Evolutionary conservation across 2,888 invertebrate genomes (phyloP).

Genomic region (Biston stratarius): DNA sequence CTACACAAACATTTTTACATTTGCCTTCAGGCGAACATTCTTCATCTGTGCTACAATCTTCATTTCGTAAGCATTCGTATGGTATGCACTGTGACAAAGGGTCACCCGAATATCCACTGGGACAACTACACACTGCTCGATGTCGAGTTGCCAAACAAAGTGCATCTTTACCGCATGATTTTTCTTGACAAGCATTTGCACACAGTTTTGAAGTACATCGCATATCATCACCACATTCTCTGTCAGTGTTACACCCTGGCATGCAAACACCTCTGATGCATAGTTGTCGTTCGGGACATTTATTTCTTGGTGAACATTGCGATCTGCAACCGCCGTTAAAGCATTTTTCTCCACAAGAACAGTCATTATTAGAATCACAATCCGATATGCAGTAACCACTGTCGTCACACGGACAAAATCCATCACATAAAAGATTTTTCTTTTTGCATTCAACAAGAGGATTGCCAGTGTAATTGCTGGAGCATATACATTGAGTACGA

Average conservation of each 20-base stretch:
- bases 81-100: slow-evolving; percentile 91
- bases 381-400: slow-evolving; percentile 91
- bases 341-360: slow-evolving; percentile 94
- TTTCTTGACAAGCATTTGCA: slow-evolving; percentile 89
- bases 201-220: slow-evolving; percentile 90
- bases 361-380: slow-evolving; percentile 89
- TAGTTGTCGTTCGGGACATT: slow-evolving; percentile 92
- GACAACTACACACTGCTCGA: slow-evolving; percentile 94
- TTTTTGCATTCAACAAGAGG: slow-evolving; percentile 92
- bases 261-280: slow-evolving; percentile 91
- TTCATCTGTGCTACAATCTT: slow-evolving; percentile 92
- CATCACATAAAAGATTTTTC: slow-evolving; percentile 90
- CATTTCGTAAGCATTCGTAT: slow-evolving; percentile 91
- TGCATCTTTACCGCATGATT: slow-evolving; percentile 93
- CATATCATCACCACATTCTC: slow-evolving; percentile 92
- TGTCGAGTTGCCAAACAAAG: slow-evolving; percentile 93
- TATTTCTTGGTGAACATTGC: slow-evolving; percentile 89
- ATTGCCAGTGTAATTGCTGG: slow-evolving; percentile 92
- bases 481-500: slow-evolving; percentile 94
- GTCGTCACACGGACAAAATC: slow-evolving; percentile 92
- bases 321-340: slow-evolving; percentile 90
- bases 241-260: slow-evolving; percentile 92
- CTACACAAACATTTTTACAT: slow-evolving; percentile 94
- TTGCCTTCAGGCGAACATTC: slow-evolving; percentile 89
- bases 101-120: slow-evolving; percentile 94